A percentile compares a stretch with the other conserved stretches of the same genome.
phyloP scores from a whole-genome alignment of 2,113 vertebrate genomes.

The Daubentonia madagascariensis region DNA sequence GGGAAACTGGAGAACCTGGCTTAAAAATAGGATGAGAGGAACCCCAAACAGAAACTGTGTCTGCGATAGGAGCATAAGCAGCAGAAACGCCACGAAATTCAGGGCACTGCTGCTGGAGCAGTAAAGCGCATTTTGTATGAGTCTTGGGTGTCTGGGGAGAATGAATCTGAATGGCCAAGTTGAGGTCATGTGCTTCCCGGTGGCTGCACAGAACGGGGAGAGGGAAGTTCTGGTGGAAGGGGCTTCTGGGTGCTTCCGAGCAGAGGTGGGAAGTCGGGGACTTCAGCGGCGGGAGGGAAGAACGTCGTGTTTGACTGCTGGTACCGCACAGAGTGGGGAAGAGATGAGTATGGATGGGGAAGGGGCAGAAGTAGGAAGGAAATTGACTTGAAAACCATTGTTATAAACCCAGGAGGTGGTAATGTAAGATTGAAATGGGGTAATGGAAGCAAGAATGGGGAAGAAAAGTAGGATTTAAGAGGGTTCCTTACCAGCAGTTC shows the following conservation, averaged over 20 bases:
- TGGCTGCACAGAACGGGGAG: not conserved
- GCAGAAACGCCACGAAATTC: no score
- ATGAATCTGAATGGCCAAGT: not conserved
- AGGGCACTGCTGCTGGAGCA: not conserved
- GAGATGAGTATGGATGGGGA: not conserved
- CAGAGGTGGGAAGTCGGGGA: fast-evolving
- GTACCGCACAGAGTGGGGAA: no score
- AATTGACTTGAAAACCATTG: not conserved
- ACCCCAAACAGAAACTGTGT: fast-evolving
- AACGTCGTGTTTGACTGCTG: not conserved
- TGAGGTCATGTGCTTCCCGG: not conserved
- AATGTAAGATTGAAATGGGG: not conserved
- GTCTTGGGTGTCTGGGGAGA: not conserved
- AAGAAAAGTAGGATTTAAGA: not conserved
- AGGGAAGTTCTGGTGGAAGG: not conserved
- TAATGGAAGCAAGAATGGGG: not conserved
- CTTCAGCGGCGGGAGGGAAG: not conserved
- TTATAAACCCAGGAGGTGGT: not conserved
- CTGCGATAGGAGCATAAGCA: fast-evolving
- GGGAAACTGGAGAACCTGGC: not conserved
- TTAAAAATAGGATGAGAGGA: not conserved
- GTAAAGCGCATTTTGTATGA: fast-evolving
- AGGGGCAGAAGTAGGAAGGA: not conserved
- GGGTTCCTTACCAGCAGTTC: not conserved
- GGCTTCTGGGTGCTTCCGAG: not conserved